Evolutionary conservation across 2,797 vertebrate genomes (phyloP), one percentile per base, ranked within the genome.

Genomic region (Monodelphis domestica): DNA sequence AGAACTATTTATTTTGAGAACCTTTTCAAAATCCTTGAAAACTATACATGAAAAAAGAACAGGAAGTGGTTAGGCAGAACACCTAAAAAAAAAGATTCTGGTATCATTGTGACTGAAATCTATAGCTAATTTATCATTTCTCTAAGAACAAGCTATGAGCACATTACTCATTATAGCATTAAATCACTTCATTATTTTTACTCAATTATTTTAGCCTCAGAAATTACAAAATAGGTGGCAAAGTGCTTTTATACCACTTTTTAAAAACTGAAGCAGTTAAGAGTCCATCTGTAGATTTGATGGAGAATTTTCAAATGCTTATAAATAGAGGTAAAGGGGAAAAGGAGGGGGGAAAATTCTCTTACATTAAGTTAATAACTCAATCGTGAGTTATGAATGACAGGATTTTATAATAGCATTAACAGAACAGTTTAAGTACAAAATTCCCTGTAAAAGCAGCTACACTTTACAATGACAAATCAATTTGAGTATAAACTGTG

Each of bases 221-320:
- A 91, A 96, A 59, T 53, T 87, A 90, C 33, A 93, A 95, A 89
- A 91, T 29, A 15, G 54, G 54, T 21, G 54, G 26, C 63, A 28
- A 90, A 59, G n/a, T 50, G 51, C 30, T 21, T 53, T 2, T 94
- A 15, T 87, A 91, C n/a, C 53, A 89, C 21, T 70, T 70, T 70
- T 70, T 24, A 12, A 88, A 91, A 70, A 56, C 21, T 59, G 56
- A 63, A 93, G 78, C 7, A 91, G 28, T 94, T 70, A 59, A 91
- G 89, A 30, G 56, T 30, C 54, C 28, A 95, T 78, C 51, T 78
- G 56, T 0, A 84, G 12, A 91, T 51, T 5, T 29, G 15, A 30
- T 78, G 4, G 30, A 94, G 51, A 63, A 87, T 70, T 70, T 93
- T 94, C 88, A 92, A 93, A n/a, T 87, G n/a, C 29, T 95, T 92